Percentiles rank a stretch among this genome's conserved stretches.
phyloP scores from a whole-genome alignment of 2,113 vertebrate genomes.

The Patagioenas fasciata region DNA sequence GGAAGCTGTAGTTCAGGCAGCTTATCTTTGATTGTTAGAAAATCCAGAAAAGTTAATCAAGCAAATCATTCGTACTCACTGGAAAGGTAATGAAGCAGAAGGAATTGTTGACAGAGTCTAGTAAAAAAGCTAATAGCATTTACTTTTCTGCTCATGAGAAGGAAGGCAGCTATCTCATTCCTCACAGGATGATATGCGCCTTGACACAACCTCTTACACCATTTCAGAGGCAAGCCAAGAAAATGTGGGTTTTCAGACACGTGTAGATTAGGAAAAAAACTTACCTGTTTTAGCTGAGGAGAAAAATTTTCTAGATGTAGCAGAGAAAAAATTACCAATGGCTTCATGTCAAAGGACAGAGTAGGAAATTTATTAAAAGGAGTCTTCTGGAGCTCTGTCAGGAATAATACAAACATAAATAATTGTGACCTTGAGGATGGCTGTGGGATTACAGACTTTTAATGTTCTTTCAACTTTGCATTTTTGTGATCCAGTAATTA shows the following conservation, averaged over 20 bases:
- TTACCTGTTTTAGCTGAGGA: neutral
- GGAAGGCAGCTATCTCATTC: neutral
- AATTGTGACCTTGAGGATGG: neutral
- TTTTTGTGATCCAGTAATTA: neutral
- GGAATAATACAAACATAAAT: neutral
- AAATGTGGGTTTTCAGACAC: neutral
- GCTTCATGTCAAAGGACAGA: neutral
- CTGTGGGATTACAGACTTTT: neutral
- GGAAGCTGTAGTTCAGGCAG: neutral
- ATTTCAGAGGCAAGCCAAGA: neutral
- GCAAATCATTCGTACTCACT: neutral
- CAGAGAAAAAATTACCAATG: neutral
- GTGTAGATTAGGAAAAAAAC: neutral
- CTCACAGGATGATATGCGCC: rapidly evolving
- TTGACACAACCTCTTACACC: neutral
- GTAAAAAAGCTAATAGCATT: neutral
- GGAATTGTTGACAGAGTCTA: neutral
- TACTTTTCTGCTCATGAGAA: neutral
- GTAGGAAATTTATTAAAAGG: neutral
- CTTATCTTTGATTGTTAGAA: neutral
- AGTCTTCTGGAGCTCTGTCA: neutral
- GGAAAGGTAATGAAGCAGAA: neutral
- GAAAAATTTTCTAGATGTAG: neutral
- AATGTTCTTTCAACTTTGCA: neutral
- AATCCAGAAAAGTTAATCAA: neutral